Conservation (phyloP, 2,113 vertebrate species). For the Terrapene triunguis region DNA sequence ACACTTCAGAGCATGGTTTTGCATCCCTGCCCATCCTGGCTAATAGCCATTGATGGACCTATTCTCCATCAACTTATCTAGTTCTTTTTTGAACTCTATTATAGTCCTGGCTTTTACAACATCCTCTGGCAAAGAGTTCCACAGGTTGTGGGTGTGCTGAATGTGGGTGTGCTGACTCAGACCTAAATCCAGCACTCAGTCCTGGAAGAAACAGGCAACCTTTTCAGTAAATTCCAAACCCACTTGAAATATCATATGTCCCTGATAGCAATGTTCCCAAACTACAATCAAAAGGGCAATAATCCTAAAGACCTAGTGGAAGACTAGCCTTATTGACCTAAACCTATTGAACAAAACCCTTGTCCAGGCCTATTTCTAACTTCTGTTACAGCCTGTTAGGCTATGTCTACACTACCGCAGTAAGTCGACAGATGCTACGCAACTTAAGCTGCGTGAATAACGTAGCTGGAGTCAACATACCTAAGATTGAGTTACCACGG, state of each 20-base stretch:
- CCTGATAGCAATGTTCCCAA: background rate
- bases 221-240: background rate
- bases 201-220: background rate
- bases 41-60: too few species aligned
- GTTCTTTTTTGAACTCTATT: too few species aligned
- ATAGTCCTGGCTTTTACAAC: too few species aligned
- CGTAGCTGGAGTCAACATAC: too few species aligned
- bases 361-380: background rate
- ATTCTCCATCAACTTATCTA: too few species aligned
- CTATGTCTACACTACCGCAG: too few species aligned
- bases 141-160: background rate
- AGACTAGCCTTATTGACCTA: background rate
- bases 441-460: too few species aligned
- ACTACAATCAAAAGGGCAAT: background rate
- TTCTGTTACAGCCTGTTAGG: background rate
- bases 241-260: background rate
- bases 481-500: too few species aligned
- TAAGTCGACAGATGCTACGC: too few species aligned
- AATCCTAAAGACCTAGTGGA: background rate
- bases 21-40: too few species aligned
- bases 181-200: background rate
- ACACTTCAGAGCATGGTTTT: too few species aligned
- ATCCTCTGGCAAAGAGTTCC: too few species aligned
- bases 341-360: background rate
- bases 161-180: background rate